Base-by-base conservation (phyloP, 2,797 vertebrate species). In the Myripristis murdjan region DNA sequence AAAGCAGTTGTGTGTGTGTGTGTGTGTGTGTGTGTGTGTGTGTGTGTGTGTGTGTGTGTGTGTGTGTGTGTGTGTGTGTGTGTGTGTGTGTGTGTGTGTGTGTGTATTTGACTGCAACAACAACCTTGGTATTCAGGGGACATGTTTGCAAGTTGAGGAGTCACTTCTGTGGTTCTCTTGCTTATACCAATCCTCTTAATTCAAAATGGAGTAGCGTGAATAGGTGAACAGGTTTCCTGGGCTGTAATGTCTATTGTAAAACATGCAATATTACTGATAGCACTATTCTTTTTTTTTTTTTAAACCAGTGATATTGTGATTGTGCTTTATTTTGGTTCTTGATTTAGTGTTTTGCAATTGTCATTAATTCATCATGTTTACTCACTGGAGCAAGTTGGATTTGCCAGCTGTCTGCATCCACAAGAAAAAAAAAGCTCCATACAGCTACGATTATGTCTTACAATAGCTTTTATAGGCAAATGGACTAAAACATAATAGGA, bases 21-120 rank as follows among this genome's bases (percentile, higher is more conserved):
- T 69, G 41, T 26, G 20, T 28, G 55, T 53, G 66, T 69, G 47
- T n/a, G n/a, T n/a, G n/a, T n/a, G n/a, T n/a, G n/a, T n/a, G n/a
- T n/a, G n/a, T n/a, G n/a, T n/a, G n/a, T n/a, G n/a, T n/a, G n/a
- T n/a, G n/a, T n/a, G n/a, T n/a, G n/a, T n/a, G n/a, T n/a, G n/a
- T n/a, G n/a, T n/a, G n/a, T n/a, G n/a, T n/a, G n/a, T n/a, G n/a
- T n/a, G n/a, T 74, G 63, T 79, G 44, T 84, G 69, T 79, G 70
- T 74, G 60, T 79, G 48, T 84, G 66, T 79, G 70, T 74, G 63
- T 79, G 48, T 84, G 69, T 79, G 70, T 88, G 77, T 73, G 75
- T 69, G 41, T 26, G 20, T 28, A 55, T 53, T 66, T 69, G 47
- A 75, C 70, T 51, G 58, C 46, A 70, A 59, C 10, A 44, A 64